A percentile compares a stretch with the other conserved stretches of the same genome.
Evolutionary conservation across 2,888 invertebrate species (phyloP).

Genomic region (Nudaria mundana): DNA sequence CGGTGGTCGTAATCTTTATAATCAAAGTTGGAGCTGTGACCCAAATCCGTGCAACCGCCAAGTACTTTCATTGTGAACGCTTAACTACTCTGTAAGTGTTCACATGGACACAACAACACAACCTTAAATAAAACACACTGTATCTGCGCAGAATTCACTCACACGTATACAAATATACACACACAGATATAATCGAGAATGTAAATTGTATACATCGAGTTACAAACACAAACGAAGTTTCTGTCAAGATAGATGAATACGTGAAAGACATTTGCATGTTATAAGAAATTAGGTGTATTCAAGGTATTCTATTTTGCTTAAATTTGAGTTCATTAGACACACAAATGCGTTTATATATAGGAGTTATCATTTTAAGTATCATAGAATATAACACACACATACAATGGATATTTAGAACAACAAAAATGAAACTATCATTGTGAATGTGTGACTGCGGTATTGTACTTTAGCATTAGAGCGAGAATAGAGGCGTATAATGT

Average conservation of each 20-base stretch:
- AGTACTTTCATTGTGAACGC: constrained; percentile 80
- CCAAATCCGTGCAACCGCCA: constrained; percentile 76
- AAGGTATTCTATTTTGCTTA: constrained; percentile 37
- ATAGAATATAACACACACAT: constrained; percentile 23
- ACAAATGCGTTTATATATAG: constrained; percentile 24
- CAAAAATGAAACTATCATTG: constrained; percentile 21
- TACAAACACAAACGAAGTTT: constrained; percentile 33
- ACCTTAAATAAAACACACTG: constrained; percentile 18
- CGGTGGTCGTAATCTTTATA: constrained; percentile 74
- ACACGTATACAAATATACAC: constrained; percentile 20
- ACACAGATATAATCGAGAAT: constrained; percentile 19
- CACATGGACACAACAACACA: constrained; percentile 34
- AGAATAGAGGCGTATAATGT: constrained; percentile 66
- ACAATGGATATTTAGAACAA: constrained; percentile 17
- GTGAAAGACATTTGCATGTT: constrained; percentile 47
- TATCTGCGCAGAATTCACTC: constrained; percentile 27
- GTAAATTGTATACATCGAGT: constrained; percentile 27
- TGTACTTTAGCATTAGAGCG: constrained; percentile 73
- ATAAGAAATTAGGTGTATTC: constrained; percentile 36
- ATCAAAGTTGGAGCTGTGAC: constrained; percentile 78
- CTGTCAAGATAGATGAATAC: constrained; percentile 32
- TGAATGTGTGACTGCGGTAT: constrained; percentile 58
- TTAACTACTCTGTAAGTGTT: constrained; percentile 56
- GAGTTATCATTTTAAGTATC: no score
- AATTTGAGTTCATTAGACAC: constrained; percentile 33